Conservation (phyloP, 2,797 vertebrate genomes). For the Sternotherus odoratus region DNA sequence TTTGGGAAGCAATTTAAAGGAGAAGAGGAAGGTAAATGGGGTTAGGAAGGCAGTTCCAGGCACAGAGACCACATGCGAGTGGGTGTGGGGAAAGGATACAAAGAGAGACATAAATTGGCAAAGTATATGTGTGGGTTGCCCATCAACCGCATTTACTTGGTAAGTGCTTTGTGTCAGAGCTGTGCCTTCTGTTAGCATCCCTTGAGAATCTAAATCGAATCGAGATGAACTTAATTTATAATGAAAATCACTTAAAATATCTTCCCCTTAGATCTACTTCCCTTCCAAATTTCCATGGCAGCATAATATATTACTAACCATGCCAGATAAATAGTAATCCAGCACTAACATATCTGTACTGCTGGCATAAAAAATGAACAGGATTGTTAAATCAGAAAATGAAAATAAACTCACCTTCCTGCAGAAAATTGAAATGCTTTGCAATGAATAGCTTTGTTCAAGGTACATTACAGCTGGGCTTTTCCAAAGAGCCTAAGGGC, state of each 20-base stretch:
- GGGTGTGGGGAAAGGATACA: background rate
- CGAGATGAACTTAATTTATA: background rate
- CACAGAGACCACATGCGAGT: background rate
- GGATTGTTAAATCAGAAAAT: background rate
- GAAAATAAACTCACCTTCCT: background rate
- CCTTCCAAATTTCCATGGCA: background rate
- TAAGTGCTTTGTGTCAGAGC: background rate
- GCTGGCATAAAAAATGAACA: background rate
- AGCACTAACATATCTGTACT: background rate
- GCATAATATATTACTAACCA: background rate
- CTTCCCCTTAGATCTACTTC: background rate
- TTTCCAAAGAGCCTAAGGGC: background rate
- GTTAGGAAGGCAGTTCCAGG: background rate
- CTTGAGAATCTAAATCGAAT: background rate
- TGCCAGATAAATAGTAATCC: background rate
- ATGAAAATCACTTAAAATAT: background rate
- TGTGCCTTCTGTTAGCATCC: background rate
- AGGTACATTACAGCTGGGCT: background rate
- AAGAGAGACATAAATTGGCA: background rate
- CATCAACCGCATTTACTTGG: background rate
- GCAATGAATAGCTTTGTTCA: background rate
- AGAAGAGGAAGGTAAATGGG: background rate
- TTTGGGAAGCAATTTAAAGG: background rate
- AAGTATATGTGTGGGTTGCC: background rate
- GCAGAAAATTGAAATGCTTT: background rate